These are phyloP conservation scores for Aplidium turbinatum DNA, from an alignment of 23 tunicate genomes.

Conservation along the genomic window DNA sequence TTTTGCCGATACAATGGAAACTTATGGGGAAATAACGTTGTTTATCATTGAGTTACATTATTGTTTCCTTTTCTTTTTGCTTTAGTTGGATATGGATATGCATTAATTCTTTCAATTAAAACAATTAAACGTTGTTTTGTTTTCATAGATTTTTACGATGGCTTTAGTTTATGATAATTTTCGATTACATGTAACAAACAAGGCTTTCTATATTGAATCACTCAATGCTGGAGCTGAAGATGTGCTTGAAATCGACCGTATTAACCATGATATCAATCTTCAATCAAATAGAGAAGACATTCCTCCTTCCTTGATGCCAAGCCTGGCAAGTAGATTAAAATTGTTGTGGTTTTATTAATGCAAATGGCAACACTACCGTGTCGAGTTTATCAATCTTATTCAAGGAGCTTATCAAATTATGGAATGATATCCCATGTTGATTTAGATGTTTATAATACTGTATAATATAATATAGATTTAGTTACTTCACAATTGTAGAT, in stretches of 20 bases:
- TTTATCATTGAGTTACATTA: too few relatives aligned
- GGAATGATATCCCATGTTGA: too few relatives aligned
- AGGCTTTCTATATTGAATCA: constrained; percentile 69
- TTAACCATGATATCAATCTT: constrained; percentile 55
- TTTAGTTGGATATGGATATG: neutral
- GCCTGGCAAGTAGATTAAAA: constrained; percentile 36
- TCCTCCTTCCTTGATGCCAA: constrained; percentile 67
- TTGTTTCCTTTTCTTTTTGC: too few relatives aligned
- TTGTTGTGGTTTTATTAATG: neutral
- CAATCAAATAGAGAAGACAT: constrained; percentile 54
- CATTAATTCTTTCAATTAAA: neutral
- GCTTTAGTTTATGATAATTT: constrained; percentile 72
- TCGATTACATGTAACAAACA: constrained; percentile 71
- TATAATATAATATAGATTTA: too few relatives aligned
- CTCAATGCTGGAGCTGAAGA: constrained; percentile 49
- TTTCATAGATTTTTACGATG: constrained; percentile 24
- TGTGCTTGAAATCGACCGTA: constrained; percentile 67
- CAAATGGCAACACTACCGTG: too few relatives aligned
- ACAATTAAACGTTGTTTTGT: neutral
- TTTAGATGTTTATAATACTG: too few relatives aligned
- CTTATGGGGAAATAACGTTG: too few relatives aligned
- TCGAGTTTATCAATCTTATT: too few relatives aligned
- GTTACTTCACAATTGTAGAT: too few relatives aligned
- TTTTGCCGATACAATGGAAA: too few relatives aligned
- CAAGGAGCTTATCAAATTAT: too few relatives aligned